Evolutionary conservation across 2,888 invertebrate genomes (phyloP), one percentile per base, ranked within the genome.

Genomic region (Antheraea yamamai): DNA sequence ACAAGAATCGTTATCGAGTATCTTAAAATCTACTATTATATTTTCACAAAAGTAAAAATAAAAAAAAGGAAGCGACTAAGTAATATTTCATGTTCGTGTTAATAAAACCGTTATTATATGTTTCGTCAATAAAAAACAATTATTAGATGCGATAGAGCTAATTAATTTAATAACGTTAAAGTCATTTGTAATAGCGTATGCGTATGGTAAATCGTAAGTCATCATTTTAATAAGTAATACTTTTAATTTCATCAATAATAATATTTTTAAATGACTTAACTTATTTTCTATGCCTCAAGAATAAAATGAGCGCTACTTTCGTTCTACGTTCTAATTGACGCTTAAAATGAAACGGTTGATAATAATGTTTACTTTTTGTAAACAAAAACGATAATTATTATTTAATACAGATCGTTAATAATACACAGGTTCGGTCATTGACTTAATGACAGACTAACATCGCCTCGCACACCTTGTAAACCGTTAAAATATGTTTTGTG

Each of bases 311-410:
- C 18, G 18, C 18, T 55, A 39, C 7, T 39, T 39, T 39, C 4
- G 35, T 39, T 55, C 20, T 20, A n/a, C n/a, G n/a, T n/a, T n/a
- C n/a, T 20, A 20, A 55, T 10, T 61, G 23, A 12, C 12, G n/a
- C 12, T 10, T 61, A 61, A 61, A 12, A 23, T 61, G 0, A 20
- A 10, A 1, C 10, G 23, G 61, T n/a, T 61, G 23, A 61, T 61
- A n/a, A 6, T 58, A 68, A 68, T 68, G 66, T 66, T 66, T 66
- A 66, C 30, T 66, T 30, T 66, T 58, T n/a, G n/a, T 58, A 58
- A 58, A 58, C 20, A 58, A n/a, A 58, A 58, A n/a, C n/a, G 6
- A 58, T 58, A 18, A 58, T 58, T n/a, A n/a, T 7, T 58, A 58
- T 7, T n/a, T 58, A 61, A 23, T 61, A 61, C 61, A 12, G 12